Evolutionary conservation across 2,888 invertebrate species (phyloP), one percentile per base, ranked within the genome.

Genomic region (Drosophila ustulata): DNA sequence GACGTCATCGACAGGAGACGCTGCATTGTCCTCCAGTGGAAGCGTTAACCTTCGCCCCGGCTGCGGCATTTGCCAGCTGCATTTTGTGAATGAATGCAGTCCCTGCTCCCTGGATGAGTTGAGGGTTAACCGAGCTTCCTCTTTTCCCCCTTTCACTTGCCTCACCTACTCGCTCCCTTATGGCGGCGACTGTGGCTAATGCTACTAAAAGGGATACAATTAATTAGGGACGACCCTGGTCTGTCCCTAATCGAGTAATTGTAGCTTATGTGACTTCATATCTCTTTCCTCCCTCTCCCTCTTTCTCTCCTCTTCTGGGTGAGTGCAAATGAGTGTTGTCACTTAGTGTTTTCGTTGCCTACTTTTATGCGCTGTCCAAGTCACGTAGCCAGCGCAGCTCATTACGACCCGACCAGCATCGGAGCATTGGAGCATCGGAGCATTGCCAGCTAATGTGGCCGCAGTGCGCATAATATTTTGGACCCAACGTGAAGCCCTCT

Each of bases 11-110:
- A 47, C 70, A 43, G 56, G 59, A 57, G 59, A 61, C 62, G 61
- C 63, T 57, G 64, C 63, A 52, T 8, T 61, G 81, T 70, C 86
- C 85, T 80, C 68, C 71, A 69, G 30, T 34, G 68, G 72, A 88
- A 81, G 74, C 86, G 56, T 86, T 86, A 82, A 86, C 86, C 86
- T 86, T 86, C 84, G 71, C 45, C 75, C 71, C 66, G 59, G 46
- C 70, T 67, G 81, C 71, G 82, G 45, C 64, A 49, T 4, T 3
- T 43, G 32, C 41, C 56, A 30, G 61, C 34, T 51, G 28, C 30
- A 30, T 46, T 47, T 57, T 57, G 57, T 59, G 51, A 41, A 59
- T 50, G 59, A 41, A 34, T 32, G 39, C 25, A n/a, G n/a, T 8
- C n/a, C 6, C 46, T 8, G 47, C 4, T 23, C 32, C 45, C 30